A percentile compares a stretch with the other conserved stretches of the same genome.
These are phyloP conservation scores for Calameuta pallipes DNA, from an alignment of 2,888 invertebrate genomes.

Conservation along the genomic window DNA sequence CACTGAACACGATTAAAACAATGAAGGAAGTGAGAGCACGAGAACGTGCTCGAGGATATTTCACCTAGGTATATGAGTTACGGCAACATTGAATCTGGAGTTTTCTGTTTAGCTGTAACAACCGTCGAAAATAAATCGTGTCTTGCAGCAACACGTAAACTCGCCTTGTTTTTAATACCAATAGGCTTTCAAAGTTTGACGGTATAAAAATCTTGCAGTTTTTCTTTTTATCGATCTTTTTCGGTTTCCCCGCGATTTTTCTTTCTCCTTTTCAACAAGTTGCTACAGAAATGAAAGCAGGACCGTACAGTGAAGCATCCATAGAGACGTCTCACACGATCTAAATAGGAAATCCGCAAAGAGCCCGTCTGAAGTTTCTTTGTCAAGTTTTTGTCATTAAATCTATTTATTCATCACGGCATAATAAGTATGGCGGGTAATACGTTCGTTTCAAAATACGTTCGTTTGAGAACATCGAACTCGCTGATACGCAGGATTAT, in stretches of 20 bases:
- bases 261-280: neutral
- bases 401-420: neutral
- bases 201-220: neutral
- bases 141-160: neutral
- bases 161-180: neutral
- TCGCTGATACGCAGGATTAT: neutral
- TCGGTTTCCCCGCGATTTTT: neutral
- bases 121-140: neutral
- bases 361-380: neutral
- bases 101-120: neutral
- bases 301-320: neutral
- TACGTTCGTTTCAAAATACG: neutral
- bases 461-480: neutral
- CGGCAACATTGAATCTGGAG: neutral
- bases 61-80: neutral
- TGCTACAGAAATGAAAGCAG: neutral
- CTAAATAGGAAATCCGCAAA: neutral
- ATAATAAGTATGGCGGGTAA: neutral
- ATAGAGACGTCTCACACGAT: neutral
- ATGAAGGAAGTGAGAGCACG: neutral
- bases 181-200: neutral
- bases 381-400: neutral
- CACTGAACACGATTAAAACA: neutral
- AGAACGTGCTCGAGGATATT: neutral
- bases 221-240: neutral